Conservation (phyloP, 2,113 vertebrate genomes). For the Prolemur simus region DNA sequence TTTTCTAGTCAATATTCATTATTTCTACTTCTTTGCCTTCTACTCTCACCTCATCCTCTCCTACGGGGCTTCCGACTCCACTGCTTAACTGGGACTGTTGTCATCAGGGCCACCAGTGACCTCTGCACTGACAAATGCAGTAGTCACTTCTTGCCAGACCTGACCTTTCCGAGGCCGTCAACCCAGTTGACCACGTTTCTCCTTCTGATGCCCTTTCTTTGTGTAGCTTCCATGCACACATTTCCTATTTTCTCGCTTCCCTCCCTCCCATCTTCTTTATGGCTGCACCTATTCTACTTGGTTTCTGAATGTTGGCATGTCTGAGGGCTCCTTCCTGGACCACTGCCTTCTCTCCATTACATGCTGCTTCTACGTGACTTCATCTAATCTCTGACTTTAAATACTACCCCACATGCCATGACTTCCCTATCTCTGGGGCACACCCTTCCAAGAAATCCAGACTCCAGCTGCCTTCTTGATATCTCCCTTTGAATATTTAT, state of each 20-base stretch:
- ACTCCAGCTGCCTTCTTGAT: not conserved
- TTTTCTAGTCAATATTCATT: not conserved
- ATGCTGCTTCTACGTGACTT: not conserved
- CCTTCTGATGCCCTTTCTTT: not conserved
- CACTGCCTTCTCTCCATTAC: not conserved
- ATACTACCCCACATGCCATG: not conserved
- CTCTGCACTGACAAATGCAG: not conserved
- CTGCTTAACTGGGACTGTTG: not conserved
- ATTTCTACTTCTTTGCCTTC: not conserved
- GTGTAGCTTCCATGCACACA: not conserved
- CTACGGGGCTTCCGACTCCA: too few species aligned
- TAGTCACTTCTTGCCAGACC: not conserved
- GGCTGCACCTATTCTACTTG: not conserved
- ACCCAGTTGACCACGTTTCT: not conserved
- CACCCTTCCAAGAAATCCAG: not conserved
- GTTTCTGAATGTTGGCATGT: not conserved
- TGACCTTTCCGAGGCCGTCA: not conserved
- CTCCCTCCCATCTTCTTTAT: not conserved
- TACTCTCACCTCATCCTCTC: not conserved
- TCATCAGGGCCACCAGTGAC: too few species aligned
- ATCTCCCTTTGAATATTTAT: not conserved
- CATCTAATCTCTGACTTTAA: not conserved
- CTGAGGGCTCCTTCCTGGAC: not conserved
- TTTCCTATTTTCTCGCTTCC: not conserved
- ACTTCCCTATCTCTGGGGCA: not conserved